Evolutionary conservation across 2,797 vertebrate species (phyloP).

Genomic region (Clamator glandarius): DNA sequence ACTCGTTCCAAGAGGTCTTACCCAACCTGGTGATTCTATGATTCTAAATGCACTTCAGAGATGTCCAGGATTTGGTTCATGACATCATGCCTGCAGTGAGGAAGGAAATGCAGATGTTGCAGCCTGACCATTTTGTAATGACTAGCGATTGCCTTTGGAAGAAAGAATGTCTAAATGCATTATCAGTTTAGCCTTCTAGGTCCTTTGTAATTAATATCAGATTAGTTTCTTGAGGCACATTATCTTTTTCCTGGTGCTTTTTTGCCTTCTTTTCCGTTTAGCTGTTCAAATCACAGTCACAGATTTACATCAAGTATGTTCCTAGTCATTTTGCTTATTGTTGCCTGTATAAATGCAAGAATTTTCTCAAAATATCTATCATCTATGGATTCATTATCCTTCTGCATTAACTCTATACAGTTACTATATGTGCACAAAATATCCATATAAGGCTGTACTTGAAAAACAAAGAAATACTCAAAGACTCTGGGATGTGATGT

Average conservation of each 20-base stretch:
- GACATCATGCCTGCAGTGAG: no score
- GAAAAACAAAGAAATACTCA: not conserved
- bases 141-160: not conserved
- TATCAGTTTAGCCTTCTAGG: not conserved
- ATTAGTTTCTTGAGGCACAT: not conserved
- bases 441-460: not conserved
- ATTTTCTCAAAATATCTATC: not conserved
- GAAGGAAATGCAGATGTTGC: not conserved
- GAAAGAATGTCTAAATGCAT: not conserved
- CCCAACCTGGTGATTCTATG: no score
- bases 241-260: not conserved
- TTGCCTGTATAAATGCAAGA: not conserved
- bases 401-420: not conserved
- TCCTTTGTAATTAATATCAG: not conserved
- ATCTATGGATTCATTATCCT: not conserved
- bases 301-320: not conserved
- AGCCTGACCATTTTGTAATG: not conserved
- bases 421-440: not conserved
- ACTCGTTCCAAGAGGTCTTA: no score
- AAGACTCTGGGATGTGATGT: not conserved
- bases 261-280: no score
- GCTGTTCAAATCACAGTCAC: not conserved
- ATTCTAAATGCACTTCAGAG: not conserved
- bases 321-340: not conserved
- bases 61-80: not conserved